These are phyloP conservation scores for Miichthys miiuy DNA, from an alignment of 2,797 vertebrate species.

Conservation along the genomic window DNA sequence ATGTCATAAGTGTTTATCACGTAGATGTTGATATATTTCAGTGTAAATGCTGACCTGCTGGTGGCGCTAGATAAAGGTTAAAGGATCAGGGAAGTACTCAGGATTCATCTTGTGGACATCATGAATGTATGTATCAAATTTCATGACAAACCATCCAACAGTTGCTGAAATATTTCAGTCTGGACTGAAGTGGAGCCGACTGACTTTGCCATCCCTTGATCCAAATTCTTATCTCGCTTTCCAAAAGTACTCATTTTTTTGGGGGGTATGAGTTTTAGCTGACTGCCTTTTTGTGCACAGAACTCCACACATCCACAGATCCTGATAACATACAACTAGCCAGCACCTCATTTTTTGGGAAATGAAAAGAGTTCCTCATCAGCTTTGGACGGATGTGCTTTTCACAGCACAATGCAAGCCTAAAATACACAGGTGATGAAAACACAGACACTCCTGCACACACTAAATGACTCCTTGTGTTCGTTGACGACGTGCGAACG, in stretches of 20 bases:
- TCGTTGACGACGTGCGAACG: constrained; percentile 41
- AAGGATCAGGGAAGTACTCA: neutral
- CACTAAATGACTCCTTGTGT: constrained; percentile 45
- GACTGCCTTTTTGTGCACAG: constrained; percentile 12
- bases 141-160: neutral
- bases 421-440: constrained; percentile 62
- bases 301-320: neutral
- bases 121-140: neutral
- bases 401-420: constrained; percentile 33
- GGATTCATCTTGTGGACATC: neutral
- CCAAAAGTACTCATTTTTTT: neutral
- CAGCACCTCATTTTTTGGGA: constrained; percentile 14
- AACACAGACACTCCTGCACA: constrained; percentile 43
- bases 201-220: neutral
- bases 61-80: neutral
- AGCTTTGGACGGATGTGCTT: constrained; percentile 42
- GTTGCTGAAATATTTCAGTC: neutral
- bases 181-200: neutral
- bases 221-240: neutral
- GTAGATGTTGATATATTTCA: neutral
- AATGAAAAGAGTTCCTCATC: constrained; percentile 23
- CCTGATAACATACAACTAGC: constrained; percentile 19
- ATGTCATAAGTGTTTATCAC: neutral
- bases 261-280: constrained; percentile 13
- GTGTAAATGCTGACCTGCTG: neutral